Evolutionary conservation across 2,797 vertebrate species (phyloP).

Genomic region (Enteromius viviparus): DNA sequence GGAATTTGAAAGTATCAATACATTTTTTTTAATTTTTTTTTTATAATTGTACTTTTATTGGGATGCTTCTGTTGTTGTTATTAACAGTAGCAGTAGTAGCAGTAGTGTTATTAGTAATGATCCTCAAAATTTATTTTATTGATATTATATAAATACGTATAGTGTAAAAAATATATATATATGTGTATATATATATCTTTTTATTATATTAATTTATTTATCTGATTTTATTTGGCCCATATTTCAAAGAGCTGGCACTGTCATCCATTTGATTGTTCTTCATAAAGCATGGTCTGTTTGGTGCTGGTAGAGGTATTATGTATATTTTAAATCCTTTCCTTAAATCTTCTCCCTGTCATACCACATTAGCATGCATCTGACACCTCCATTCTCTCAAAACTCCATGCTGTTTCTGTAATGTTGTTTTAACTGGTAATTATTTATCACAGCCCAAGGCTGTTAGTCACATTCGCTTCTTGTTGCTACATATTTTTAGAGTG

Average conservation of each 20-base stretch:
- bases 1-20: too few species aligned
- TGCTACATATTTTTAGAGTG: constrained; percentile 62
- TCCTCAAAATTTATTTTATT: too few species aligned
- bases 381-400: constrained; percentile 33
- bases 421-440: constrained; percentile 77
- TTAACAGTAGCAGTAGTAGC: too few species aligned
- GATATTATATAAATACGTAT: too few species aligned
- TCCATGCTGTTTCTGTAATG: constrained; percentile 61
- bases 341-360: constrained; percentile 55
- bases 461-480: constrained; percentile 69
- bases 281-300: constrained; percentile 44
- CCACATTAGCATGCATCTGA: constrained; percentile 63
- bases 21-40: too few species aligned
- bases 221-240: neutral
- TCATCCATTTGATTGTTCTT: constrained; percentile 25
- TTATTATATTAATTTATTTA: neutral
- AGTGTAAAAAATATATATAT: neutral
- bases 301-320: constrained; percentile 55
- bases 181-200: neutral
- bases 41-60: too few species aligned
- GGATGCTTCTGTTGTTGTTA: too few species aligned
- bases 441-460: constrained; percentile 70
- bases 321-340: constrained; percentile 65
- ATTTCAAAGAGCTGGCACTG: neutral
- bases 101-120: too few species aligned